Conservation (phyloP, 2,888 invertebrate species). For the Apodemia zela region DNA sequence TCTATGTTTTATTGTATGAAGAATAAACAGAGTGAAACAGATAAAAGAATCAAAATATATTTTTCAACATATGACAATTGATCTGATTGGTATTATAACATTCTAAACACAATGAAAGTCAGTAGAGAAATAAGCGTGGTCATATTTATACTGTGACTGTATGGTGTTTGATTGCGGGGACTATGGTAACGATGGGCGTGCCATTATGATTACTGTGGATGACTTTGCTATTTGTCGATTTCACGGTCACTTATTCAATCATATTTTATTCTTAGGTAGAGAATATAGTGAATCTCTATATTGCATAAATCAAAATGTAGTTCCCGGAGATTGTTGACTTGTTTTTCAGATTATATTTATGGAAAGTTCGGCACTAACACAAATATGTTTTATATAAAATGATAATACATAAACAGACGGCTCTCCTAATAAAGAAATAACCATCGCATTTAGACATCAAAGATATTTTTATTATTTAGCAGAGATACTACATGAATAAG, state of each 20-base stretch:
- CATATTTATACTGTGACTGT: constrained; percentile 41
- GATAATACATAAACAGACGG: too few species aligned
- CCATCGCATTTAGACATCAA: too few species aligned
- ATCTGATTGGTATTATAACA: not conserved
- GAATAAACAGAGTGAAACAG: not conserved
- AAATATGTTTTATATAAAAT: too few species aligned
- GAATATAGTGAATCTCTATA: too few species aligned
- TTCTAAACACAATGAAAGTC: constrained; percentile 29
- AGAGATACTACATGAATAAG: too few species aligned
- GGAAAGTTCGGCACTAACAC: too few species aligned
- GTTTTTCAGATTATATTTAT: too few species aligned
- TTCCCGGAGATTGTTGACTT: too few species aligned
- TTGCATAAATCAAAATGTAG: too few species aligned
- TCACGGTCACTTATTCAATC: constrained; percentile 24
- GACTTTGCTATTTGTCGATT: constrained; percentile 25
- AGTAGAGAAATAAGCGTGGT: constrained; percentile 34
- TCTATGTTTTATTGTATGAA: not conserved
- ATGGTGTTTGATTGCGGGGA: constrained; percentile 52
- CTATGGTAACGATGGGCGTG: constrained; percentile 56
- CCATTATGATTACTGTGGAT: constrained; percentile 25
- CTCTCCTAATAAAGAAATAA: too few species aligned
- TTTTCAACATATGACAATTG: not conserved
- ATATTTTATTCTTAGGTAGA: constrained; percentile 5
- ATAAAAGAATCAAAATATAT: not conserved
- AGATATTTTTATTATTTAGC: too few species aligned